These are phyloP conservation scores for Harmothoe impar DNA, from an alignment of 2,888 invertebrate genomes.

Conservation along the genomic window DNA sequence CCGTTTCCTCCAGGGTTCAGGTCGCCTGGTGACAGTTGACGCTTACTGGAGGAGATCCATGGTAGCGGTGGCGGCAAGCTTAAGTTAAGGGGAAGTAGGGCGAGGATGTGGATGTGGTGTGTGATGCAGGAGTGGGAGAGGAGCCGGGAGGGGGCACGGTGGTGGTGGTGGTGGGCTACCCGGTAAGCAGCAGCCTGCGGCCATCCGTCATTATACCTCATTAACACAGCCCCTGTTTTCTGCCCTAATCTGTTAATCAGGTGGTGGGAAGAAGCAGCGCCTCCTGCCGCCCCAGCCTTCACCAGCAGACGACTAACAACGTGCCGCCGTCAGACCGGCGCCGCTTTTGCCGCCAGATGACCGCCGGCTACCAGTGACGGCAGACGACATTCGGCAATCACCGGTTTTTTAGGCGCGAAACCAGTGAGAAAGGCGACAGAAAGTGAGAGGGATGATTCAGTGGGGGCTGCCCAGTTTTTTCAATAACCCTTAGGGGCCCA, in stretches of 20 bases:
- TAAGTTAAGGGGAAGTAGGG: too few species aligned
- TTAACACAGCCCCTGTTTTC: constrained; percentile 47
- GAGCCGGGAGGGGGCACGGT: not conserved
- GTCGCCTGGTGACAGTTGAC: too few species aligned
- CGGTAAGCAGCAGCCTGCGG: not conserved
- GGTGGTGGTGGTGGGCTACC: not conserved
- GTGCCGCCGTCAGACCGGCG: constrained; percentile 22
- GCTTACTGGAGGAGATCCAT: too few species aligned
- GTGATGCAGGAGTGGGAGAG: not conserved
- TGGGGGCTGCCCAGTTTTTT: too few species aligned
- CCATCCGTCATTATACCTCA: constrained; percentile 50
- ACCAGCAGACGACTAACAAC: constrained; percentile 2
- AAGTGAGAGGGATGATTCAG: not conserved
- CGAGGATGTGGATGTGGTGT: not conserved
- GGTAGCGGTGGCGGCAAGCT: too few species aligned
- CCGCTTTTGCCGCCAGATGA: constrained; percentile 26
- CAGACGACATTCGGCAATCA: constrained; percentile 24
- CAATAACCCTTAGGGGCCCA: too few species aligned
- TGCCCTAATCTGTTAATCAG: constrained; percentile 60
- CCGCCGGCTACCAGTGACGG: constrained; percentile 38
- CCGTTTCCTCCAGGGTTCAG: too few species aligned
- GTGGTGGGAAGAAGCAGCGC: constrained; percentile 28
- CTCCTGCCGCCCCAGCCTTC: not conserved
- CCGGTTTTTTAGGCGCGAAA: constrained; percentile 14
- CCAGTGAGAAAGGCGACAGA: not conserved